A percentile compares a stretch with the other conserved stretches of the same genome.
These are phyloP conservation scores for Sebastolobus alascanus DNA, from an alignment of 2,797 vertebrate species.

Conservation along the genomic window DNA sequence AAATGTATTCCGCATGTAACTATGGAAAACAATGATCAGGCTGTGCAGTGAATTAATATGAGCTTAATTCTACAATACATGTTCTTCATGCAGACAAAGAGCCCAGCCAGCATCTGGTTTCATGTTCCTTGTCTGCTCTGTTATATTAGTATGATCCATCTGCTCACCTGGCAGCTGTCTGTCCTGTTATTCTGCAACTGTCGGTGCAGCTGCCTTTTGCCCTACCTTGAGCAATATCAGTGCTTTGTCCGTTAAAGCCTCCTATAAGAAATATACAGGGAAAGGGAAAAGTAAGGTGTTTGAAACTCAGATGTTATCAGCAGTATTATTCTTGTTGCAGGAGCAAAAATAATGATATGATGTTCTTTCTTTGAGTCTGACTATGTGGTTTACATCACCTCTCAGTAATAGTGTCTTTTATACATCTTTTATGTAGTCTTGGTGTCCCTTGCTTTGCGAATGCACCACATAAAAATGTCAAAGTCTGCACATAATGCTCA, in stretches of 20 bases:
- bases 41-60: slow-evolving; percentile 42
- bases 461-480: slow-evolving; percentile 6
- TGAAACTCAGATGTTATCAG: slow-evolving; percentile 16
- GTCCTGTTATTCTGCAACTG: slow-evolving; percentile 55
- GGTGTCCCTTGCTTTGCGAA: not conserved
- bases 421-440: not conserved
- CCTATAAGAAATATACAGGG: not conserved
- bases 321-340: slow-evolving; percentile 16
- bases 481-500: slow-evolving; percentile 26
- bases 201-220: slow-evolving; percentile 34
- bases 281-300: not conserved
- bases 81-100: slow-evolving; percentile 69
- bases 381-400: not conserved
- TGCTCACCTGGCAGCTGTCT: slow-evolving; percentile 71
- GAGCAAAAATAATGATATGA: slow-evolving; percentile 26
- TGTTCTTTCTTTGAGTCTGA: slow-evolving; percentile 11
- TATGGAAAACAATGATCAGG: slow-evolving; percentile 40
- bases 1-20: slow-evolving; percentile 29
- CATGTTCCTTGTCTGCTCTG: slow-evolving; percentile 68
- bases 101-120: slow-evolving; percentile 67
- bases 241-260: slow-evolving; percentile 36
- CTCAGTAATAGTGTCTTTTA: slow-evolving; percentile 10
- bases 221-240: slow-evolving; percentile 10
- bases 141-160: slow-evolving; percentile 75
- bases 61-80: slow-evolving; percentile 54